Percentiles rank a stretch among this genome's conserved stretches.
These are phyloP conservation scores for Upupa epops DNA, from an alignment of 2,113 vertebrate species.

Conservation along the genomic window DNA sequence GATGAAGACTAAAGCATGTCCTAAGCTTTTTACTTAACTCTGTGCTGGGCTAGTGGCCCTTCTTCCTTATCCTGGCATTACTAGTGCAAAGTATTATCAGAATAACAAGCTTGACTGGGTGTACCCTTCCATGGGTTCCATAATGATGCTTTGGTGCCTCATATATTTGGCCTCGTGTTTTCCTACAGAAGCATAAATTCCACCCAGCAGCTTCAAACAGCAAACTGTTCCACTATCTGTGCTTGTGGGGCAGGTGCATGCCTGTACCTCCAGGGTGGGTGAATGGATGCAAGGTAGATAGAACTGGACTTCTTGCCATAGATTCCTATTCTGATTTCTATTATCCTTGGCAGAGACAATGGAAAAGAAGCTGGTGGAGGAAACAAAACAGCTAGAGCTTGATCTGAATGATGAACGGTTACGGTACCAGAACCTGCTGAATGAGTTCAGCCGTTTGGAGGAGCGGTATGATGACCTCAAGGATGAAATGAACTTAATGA, in stretches of 20 bases:
- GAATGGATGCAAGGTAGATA: background rate
- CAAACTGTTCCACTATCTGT: background rate
- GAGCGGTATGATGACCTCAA: slow-evolving; percentile 95
- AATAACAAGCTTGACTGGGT: background rate
- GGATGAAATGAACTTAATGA: slow-evolving; percentile 85
- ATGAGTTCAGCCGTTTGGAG: slow-evolving; percentile 93
- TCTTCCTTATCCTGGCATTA: background rate
- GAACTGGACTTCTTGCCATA: background rate
- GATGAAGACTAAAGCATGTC: background rate
- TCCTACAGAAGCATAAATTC: background rate
- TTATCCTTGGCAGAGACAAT: slow-evolving; percentile 83
- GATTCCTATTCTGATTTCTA: background rate
- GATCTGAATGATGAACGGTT: slow-evolving; percentile 95
- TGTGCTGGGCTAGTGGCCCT: background rate
- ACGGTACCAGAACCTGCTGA: slow-evolving; percentile 96
- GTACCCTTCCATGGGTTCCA: background rate
- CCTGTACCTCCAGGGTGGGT: background rate
- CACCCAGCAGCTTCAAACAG: background rate
- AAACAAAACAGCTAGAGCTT: slow-evolving; percentile 92
- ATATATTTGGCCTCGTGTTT: background rate
- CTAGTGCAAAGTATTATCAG: background rate
- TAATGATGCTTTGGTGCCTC: background rate
- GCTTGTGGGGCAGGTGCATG: background rate
- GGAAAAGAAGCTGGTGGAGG: slow-evolving; percentile 85
- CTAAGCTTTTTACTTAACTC: background rate